Evolutionary conservation across 2,888 invertebrate species (phyloP), one percentile per base, ranked within the genome.

Genomic region (Aplocera efformata): DNA sequence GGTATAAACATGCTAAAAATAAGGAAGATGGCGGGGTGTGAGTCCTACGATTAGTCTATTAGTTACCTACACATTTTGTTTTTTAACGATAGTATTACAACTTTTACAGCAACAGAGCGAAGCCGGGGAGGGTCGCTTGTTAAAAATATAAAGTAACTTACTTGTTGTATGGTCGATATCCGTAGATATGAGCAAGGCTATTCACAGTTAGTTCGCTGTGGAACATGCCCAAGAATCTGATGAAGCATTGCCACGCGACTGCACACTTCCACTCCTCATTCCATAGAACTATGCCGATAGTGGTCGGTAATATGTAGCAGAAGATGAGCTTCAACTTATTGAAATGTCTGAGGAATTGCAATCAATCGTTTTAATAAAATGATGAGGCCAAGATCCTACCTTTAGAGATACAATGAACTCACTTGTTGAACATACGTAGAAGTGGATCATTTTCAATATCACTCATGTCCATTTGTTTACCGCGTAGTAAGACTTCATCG

Each of bases 131-230:
- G n/a, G n/a, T n/a, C n/a, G n/a, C n/a, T 21, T 6, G 7, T 31
- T 25, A 32, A 6, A 13, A 17, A 26, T 2, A 7, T 13, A 38
- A 6, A 22, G 22, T 26, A 42, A 60, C 78, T 63, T 65, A 88
- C 88, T 79, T 86, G 49, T 85, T 86, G 49, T 84, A 86, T 35
- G 85, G 82, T 33, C 68, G 82, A 43, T 86, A 84, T 56, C 94
- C 94, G 75, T 91, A 92, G 21, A 92, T 79, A 76, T 96, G 96
- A 1, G 96, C 96, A 0, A 94, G 93, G 48, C 95, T 95, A 70
- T 96, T 96, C 11, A 97, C 96, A 2, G 94, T 90, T 90, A 97
- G 96, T 25, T 97, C 97, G 61, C 93, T 92, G 72, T 98, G 95
- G 57, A 98, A 90, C 39, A 92, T 92, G 53, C 91, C 81, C 6